Conservation (phyloP, 2,113 vertebrate genomes). For the cat (Felis catus) region DNA sequence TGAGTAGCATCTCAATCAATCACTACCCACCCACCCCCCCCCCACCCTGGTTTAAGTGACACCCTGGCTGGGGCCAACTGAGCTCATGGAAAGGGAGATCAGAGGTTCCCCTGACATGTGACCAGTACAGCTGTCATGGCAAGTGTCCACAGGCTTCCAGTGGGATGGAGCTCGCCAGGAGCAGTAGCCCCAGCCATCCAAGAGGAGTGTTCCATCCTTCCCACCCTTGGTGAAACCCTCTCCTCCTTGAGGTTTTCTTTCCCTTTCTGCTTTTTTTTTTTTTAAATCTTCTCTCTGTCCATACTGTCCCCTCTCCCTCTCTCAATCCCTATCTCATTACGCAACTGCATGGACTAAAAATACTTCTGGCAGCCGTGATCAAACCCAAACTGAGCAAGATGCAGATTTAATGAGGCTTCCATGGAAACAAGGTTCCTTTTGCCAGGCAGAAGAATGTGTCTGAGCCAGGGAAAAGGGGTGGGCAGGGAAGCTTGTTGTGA, state of each 20-base stretch:
- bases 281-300: neutral
- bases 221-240: neutral
- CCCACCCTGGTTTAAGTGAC: neutral
- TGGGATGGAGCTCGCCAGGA: neutral
- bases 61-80: constrained; percentile 4
- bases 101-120: constrained; percentile 49
- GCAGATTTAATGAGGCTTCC: constrained; percentile 89
- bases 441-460: constrained; percentile 72
- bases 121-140: constrained; percentile 16
- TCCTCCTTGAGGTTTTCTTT: neutral
- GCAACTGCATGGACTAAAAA: constrained; percentile 86
- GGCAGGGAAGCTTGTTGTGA: neutral
- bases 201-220: neutral
- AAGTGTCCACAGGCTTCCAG: neutral
- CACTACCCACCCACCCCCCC: neutral
- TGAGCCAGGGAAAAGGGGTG: constrained; percentile 36
- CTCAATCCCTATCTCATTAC: constrained; percentile 72
- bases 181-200: neutral
- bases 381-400: constrained; percentile 83
- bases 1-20: neutral
- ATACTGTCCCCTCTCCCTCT: neutral
- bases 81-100: constrained; percentile 58
- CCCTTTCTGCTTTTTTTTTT: neutral
- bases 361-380: constrained; percentile 84
- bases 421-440: constrained; percentile 86